Evolutionary conservation across 2,888 invertebrate species (phyloP), one percentile per base, ranked within the genome.

Genomic region (Thymelicus sylvestris): DNA sequence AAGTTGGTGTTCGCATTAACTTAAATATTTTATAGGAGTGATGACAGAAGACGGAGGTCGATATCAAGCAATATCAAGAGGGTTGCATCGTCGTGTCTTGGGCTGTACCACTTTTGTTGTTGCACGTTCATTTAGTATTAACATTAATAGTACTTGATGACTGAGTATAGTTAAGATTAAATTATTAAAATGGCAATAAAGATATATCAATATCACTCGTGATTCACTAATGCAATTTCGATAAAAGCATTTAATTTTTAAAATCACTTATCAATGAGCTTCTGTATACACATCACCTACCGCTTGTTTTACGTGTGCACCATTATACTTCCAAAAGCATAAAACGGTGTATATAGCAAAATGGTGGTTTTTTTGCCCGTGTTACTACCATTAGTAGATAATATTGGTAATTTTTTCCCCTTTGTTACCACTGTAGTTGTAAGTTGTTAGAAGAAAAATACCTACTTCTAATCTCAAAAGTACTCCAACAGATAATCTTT

Each of bases 161-260:
- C 92, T 92, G 92, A 92, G 82, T 90, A 90, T 91, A 88, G 86
- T 83, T 91, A 91, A 91, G 91, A 86, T 80, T 82, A 61, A 60
- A 85, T 73, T 81, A 79, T 81, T 80, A 82, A 83, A 86, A 79
- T 78, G 75, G 74, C 78, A 80, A 82, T 81, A 83, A 83, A 81
- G 82, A 83, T 79, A 73, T 76, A 74, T 79, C 78, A 77, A 73
- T 76, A 74, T 79, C 78, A 77, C 80, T 85, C 81, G 80, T 64
- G 48, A 64, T 64, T 64, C 69, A 69, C 82, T 82, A 80, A 84
- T 86, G 89, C 87, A 89, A 85, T 83, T 89, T 86, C 79, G 82
- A 85, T 84, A 84, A 57, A 31, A 87, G 92, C 92, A 92, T 92
- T 92, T 92, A 92, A 89, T 89, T 88, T 87, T 85, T 83, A 80